Evolutionary conservation across 2,113 vertebrate genomes (phyloP), one percentile per base, ranked within the genome.

Genomic region (Austrofundulus limnaeus): DNA sequence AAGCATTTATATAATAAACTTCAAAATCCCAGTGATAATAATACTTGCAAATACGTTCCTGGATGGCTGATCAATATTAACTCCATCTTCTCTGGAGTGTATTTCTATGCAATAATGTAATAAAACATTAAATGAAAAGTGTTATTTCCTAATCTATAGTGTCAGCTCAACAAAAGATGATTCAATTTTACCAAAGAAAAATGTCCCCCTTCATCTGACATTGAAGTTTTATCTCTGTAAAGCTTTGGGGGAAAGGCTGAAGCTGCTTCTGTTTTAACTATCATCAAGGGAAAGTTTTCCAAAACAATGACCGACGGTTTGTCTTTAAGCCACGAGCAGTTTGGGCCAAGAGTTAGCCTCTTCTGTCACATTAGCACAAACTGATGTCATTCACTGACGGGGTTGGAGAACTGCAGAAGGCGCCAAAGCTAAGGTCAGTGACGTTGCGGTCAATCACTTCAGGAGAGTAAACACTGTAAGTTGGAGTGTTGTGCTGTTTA

Each of bases 271-370:
- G 5, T 24, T 70, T 73, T 50, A 72, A 48, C 66, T 21, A 56
- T 61, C 39, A 37, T 2, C 56, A 56, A 70, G 39, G 68, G 57
- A 42, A 41, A 63, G 16, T 48, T 52, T 53, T 23, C 10, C 24
- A 21, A 39, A 70, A 41, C 25, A 77, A 73, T 76, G 75, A 81
- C 52, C 66, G 68, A 73, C 39, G 72, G 65, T 73, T 81, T 71
- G 68, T 80, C 57, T 61, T 21, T 47, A 47, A 65, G 66, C 49
- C 45, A 63, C 46, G 2, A 61, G 53, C 59, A 63, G 68, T 78
- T 53, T 58, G 56, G 50, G 66, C 65, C 21, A 11, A 67, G 52
- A 52, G 39, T 69, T 48, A 53, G 46, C 34, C 67, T 65, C 70
- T 68, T 85, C 48, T 63, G 73, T 85, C 70, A 76, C 50, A 72